Evolutionary conservation across 2,888 invertebrate species (phyloP).

Genomic region (Plebejus anna): DNA sequence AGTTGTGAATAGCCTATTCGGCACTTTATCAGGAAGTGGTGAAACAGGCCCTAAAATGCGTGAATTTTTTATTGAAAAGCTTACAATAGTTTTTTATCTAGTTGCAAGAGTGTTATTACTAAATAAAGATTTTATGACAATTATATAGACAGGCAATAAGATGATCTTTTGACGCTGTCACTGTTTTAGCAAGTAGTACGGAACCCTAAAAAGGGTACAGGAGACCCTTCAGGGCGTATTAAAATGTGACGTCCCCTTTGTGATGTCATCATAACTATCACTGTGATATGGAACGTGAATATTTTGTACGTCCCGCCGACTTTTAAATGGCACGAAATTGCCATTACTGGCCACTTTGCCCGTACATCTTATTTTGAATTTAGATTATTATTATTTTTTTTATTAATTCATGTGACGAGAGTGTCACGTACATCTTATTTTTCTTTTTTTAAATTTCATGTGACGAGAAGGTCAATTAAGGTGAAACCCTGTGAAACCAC

Average conservation of each 20-base stretch:
- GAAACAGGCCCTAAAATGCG: too few relatives aligned
- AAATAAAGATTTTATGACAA: not conserved
- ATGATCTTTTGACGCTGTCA: not conserved
- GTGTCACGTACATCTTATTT: not conserved
- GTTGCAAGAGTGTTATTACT: too few relatives aligned
- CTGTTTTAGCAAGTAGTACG: not conserved
- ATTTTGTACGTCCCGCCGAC: not conserved
- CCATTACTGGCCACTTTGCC: not conserved
- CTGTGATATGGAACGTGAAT: slow-evolving; percentile 2
- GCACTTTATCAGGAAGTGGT: too few relatives aligned
- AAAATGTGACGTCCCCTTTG: slow-evolving; percentile 18
- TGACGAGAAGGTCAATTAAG: too few relatives aligned
- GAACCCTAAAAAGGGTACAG: not conserved
- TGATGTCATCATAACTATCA: slow-evolving; percentile 19
- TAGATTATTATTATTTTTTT: not conserved
- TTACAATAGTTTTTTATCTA: too few relatives aligned
- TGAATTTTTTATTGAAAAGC: too few relatives aligned
- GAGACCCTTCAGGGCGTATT: slow-evolving; percentile 19
- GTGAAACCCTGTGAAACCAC: too few relatives aligned
- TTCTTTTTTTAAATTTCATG: not conserved
- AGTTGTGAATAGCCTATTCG: too few relatives aligned
- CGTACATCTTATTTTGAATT: not conserved
- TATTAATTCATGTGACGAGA: not conserved
- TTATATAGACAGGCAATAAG: not conserved
- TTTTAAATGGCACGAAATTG: slow-evolving; percentile 22